Evolutionary conservation across 2,888 invertebrate genomes (phyloP), one percentile per base, ranked within the genome.

Genomic region (Amblyjoppa proteus): DNA sequence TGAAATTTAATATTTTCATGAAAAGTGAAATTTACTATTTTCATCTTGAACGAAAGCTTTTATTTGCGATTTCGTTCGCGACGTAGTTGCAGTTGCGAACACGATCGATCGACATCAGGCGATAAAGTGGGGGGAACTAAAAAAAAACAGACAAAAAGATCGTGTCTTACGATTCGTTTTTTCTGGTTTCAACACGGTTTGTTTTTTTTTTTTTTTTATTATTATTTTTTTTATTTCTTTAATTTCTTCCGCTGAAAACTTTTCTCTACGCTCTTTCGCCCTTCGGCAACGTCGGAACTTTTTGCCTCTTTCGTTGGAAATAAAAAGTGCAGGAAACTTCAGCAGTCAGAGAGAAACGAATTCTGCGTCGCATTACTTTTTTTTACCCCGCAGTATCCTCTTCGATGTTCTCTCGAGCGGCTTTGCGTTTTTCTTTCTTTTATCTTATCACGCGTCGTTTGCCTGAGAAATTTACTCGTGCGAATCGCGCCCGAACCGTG

Each of bases 361-460:
- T 69, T 56, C 70, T 78, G 25, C 41, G 58, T 13, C 28, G 25
- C 58, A 25, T 58, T 41, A 38, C 58, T 6, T 73, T 73, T 25
- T 73, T 25, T 25, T 41, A 5, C 13, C 34, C 11, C 45, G 16
- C 6, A 38, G n/a, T 11, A 51, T 34, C 20, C 20, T 56, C n/a
- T 34, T 58, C 58, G 25, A 58, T 58, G 58, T 28, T 53, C 53
- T 16, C 16, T n/a, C 20, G 58, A 28, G 13, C 38, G 34, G 49
- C 34, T 77, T 45, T 45, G 9, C 16, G 38, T 71, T 79, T 80
- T 28, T 11, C n/a, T 56, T 66, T 28, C 11, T 31, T 56, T 56
- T 81, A 58, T 25, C 49, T 58, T 25, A 38, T 41, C 31, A 41
- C 16, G 45, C 56, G 25, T 74, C 41, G 81, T 56, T 81, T 45